Conservation (phyloP, 2,797 vertebrate species). For the Rhinoraja longicauda region DNA sequence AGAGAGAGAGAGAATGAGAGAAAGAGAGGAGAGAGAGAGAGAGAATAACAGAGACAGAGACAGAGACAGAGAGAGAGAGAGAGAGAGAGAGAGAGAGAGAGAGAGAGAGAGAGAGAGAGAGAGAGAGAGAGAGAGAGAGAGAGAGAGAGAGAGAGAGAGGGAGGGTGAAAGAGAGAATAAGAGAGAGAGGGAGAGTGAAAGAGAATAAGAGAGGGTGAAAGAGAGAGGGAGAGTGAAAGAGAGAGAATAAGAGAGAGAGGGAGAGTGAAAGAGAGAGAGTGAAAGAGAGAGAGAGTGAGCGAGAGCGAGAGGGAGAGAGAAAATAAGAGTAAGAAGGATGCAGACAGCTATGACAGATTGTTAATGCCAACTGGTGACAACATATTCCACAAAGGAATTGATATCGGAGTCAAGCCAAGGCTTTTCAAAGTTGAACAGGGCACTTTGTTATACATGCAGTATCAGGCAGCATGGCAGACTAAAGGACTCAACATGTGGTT, state of each 20-base stretch:
- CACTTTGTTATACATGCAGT: neutral
- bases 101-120: neutral
- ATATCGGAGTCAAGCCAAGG: slow-evolving; percentile 6
- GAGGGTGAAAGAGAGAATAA: neutral
- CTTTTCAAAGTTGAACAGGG: neutral
- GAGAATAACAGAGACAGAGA: no score
- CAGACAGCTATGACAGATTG: slow-evolving; percentile 13
- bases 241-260: no score
- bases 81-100: no score
- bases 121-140: no score
- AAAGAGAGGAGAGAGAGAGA: neutral
- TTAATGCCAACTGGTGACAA: slow-evolving; percentile 9
- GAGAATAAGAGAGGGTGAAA: no score
- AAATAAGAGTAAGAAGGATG: neutral
- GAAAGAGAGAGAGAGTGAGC: no score
- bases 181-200: no score
- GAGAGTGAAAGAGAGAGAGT: no score
- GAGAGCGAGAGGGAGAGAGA: neutral
- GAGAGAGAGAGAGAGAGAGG: neutral
- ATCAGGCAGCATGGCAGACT: neutral
- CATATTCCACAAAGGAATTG: neutral
- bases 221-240: no score
- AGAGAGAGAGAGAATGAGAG: no score
- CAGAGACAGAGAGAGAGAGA: no score
- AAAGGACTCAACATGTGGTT: slow-evolving; percentile 20